phyloP scores from a whole-genome alignment of 23 tunicate species.

The Oikopleura dioica region DNA sequence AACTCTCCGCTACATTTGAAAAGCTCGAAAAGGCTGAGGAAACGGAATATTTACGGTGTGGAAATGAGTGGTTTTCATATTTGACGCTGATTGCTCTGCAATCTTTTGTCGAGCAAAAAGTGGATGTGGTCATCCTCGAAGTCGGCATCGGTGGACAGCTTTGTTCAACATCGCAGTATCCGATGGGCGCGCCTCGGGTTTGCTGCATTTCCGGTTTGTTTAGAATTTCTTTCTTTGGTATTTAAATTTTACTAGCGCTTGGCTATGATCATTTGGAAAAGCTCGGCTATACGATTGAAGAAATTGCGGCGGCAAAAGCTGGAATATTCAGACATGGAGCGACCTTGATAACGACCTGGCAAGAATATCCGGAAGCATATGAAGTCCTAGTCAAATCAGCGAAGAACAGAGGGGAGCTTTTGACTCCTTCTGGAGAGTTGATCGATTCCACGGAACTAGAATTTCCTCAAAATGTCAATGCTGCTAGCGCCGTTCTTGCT shows the following conservation, averaged over 20 bases:
- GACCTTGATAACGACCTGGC: neutral
- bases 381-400: neutral
- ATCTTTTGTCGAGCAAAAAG: conserved; percentile 35
- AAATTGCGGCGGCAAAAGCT: conserved; percentile 77
- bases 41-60: too few relatives aligned
- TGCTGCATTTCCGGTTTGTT: too few relatives aligned
- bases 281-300: conserved; percentile 38
- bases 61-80: conserved; percentile 52
- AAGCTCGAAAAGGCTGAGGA: too few relatives aligned
- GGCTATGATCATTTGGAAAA: conserved; percentile 43
- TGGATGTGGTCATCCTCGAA: conserved; percentile 53
- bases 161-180: conserved; percentile 13
- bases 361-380: neutral
- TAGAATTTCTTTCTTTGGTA: too few relatives aligned
- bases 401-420: too few relatives aligned
- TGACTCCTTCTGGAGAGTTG: too few relatives aligned
- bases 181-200: too few relatives aligned
- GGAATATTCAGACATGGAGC: conserved; percentile 27
- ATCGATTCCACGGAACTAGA: too few relatives aligned
- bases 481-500: too few relatives aligned
- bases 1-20: too few relatives aligned
- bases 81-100: conserved; percentile 45
- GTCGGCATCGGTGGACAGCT: conserved; percentile 80
- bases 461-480: too few relatives aligned
- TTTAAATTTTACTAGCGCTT: conserved; percentile 22